Evolutionary conservation across 1,140 invertebrate species (phyloP).

Genomic region (Macrotrachela quadricornifera): DNA sequence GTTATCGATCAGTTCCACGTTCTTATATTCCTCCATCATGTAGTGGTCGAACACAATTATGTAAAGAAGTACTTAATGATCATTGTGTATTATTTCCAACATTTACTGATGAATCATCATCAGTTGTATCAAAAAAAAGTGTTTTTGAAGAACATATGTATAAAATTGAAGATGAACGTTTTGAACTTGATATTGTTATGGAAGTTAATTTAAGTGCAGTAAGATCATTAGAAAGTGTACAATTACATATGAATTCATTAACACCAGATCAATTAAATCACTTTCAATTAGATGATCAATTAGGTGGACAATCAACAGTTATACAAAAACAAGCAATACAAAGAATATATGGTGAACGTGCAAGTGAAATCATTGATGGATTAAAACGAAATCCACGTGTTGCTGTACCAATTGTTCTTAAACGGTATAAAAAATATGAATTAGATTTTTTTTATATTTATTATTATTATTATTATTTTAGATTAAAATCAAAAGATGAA

Average conservation of each 20-base stretch:
- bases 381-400: slow-evolving; percentile 79
- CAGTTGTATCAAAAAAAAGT: slow-evolving; percentile 85
- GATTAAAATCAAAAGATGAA: slow-evolving; percentile 75
- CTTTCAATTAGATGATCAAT: slow-evolving; percentile 67
- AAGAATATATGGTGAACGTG: slow-evolving; percentile 81
- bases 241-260: slow-evolving; percentile 74
- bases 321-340: slow-evolving; percentile 31
- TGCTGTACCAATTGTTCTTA: slow-evolving; percentile 74
- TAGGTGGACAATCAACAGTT: slow-evolving; percentile 71
- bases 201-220: slow-evolving; percentile 87
- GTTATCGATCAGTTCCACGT: slow-evolving; percentile 66
- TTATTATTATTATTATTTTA: too few species aligned
- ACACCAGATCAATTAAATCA: slow-evolving; percentile 60
- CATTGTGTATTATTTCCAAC: slow-evolving; percentile 96
- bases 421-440: slow-evolving; percentile 31
- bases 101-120: slow-evolving; percentile 94
- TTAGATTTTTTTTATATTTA: too few species aligned
- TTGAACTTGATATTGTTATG: slow-evolving; percentile 82
- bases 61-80: slow-evolving; percentile 67
- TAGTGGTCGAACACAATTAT: slow-evolving; percentile 64
- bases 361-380: slow-evolving; percentile 79
- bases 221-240: slow-evolving; percentile 64
- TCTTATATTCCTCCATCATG: slow-evolving; percentile 62
- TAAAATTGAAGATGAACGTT: slow-evolving; percentile 79
- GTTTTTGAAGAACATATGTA: slow-evolving; percentile 95